Evolutionary conservation across 2,888 invertebrate species (phyloP).

Genomic region (Cataglyphis rosenhaueri): DNA sequence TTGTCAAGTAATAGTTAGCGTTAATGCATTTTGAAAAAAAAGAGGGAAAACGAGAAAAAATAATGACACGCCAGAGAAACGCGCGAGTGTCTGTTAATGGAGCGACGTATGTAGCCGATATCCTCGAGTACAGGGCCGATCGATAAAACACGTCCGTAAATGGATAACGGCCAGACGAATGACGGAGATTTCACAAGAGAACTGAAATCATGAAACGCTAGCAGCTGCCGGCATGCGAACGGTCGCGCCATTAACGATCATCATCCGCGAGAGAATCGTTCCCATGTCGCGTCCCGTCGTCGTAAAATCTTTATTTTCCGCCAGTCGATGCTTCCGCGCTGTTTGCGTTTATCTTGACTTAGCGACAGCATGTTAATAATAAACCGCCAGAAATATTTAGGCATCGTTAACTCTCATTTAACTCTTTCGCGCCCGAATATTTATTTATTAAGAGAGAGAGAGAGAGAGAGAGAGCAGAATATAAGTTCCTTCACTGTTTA

Average conservation of each 20-base stretch:
- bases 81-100: constrained; percentile 58
- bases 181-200: constrained; percentile 71
- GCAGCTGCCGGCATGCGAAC: constrained; percentile 61
- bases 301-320: constrained; percentile 62
- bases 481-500: background rate
- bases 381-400: background rate
- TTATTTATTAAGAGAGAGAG: background rate
- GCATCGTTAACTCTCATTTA: background rate
- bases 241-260: constrained; percentile 62
- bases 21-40: constrained; percentile 12
- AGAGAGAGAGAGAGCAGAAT: background rate
- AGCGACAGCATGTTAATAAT: constrained; percentile 30
- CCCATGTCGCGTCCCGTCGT: constrained; percentile 13
- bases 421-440: background rate
- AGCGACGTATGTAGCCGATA: constrained; percentile 56
- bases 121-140: constrained; percentile 67
- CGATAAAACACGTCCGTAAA: constrained; percentile 73
- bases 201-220: constrained; percentile 63
- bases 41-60: background rate
- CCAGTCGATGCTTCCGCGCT: constrained; percentile 11
- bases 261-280: constrained; percentile 52
- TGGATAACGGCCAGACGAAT: constrained; percentile 71
- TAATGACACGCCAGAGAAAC: constrained; percentile 53
- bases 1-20: constrained; percentile 17
- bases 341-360: constrained; percentile 37